A percentile compares a stretch with the other conserved stretches of the same genome.
phyloP scores from a whole-genome alignment of 2,888 invertebrate genomes.

The Ectropis crepuscularia region DNA sequence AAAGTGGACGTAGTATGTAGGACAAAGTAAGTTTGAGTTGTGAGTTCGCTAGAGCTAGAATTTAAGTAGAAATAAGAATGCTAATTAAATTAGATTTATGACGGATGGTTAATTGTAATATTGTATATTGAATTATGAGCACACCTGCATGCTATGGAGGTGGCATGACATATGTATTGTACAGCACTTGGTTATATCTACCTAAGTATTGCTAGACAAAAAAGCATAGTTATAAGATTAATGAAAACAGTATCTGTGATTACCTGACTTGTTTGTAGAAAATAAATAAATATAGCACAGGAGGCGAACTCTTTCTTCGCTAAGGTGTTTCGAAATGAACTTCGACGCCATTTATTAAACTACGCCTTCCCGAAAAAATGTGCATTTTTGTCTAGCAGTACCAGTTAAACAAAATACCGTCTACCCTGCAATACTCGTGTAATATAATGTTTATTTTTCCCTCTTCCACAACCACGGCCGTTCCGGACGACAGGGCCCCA shows the following conservation, averaged over 20 bases:
- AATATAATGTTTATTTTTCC: conserved; percentile 63
- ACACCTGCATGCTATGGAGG: conserved; percentile 53
- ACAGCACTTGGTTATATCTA: conserved; percentile 50
- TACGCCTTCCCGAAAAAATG: too few species aligned
- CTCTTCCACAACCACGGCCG: conserved; percentile 56
- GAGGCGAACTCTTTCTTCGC: neutral
- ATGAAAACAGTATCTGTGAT: neutral
- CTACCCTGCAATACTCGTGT: conserved; percentile 51
- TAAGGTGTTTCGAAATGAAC: neutral
- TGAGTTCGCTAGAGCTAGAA: conserved; percentile 8
- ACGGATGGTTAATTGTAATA: conserved; percentile 29
- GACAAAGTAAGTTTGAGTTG: neutral
- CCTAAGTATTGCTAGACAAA: conserved; percentile 44
- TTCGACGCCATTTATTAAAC: neutral
- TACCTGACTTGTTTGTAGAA: neutral
- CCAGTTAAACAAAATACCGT: conserved; percentile 16
- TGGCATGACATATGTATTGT: conserved; percentile 49
- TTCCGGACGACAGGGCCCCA: conserved; percentile 72
- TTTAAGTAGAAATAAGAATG: conserved; percentile 12
- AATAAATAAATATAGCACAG: neutral
- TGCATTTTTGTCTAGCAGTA: conserved; percentile 43
- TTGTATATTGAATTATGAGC: conserved; percentile 38
- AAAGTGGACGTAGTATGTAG: neutral
- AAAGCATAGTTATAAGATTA: neutral
- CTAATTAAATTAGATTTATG: conserved; percentile 14